Base-by-base conservation (phyloP, 2,888 invertebrate genomes). In the Leptinotarsa juncta region DNA sequence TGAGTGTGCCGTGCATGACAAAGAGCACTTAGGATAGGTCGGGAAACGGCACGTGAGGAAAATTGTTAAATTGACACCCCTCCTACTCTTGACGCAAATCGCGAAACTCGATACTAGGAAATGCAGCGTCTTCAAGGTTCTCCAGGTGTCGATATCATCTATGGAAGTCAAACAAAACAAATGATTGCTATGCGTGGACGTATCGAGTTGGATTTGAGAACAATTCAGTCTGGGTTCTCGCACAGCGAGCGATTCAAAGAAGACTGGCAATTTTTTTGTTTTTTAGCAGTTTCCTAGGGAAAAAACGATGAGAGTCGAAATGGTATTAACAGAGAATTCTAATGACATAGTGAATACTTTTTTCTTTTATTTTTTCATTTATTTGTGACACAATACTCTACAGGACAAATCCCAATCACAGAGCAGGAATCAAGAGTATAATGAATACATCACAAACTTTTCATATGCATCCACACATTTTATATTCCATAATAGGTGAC, bases 11-110 rank as follows among this genome's bases (percentile, higher is more conserved):
- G 66, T 82, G 85, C 85, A 86, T 86, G 82, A 80, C 81, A 83
- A 85, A 80, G 75, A 72, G 66, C 79, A 77, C 83, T 86, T 85
- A 83, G 83, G 85, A 83, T 85, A 85, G 85, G 85, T 85, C 85
- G 83, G 83, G 84, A 80, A 75, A 72, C 67, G 72, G 77, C 81
- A 83, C 84, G 84, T 84, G 85, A 84, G 77, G 80, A 81, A 84
- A 84, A 84, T 84, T 77, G 66, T 67, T 72, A 78, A 78, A 48
- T 65, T 57, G 49, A 67, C 66, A 67, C 75, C 75, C 68, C 70
- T 73, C 55, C 66, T 67, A 16, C 70, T 71, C 67, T 55, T 12
- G 23, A 57, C 32, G 65, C 53, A 60, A 53, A 48, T 32, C 16
- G 49, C 62, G 72, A 62, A 62, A 62, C 18, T 79, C 75, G 75